Base-by-base conservation (phyloP, 2,888 invertebrate species). In the Cheilosia scutellata region DNA sequence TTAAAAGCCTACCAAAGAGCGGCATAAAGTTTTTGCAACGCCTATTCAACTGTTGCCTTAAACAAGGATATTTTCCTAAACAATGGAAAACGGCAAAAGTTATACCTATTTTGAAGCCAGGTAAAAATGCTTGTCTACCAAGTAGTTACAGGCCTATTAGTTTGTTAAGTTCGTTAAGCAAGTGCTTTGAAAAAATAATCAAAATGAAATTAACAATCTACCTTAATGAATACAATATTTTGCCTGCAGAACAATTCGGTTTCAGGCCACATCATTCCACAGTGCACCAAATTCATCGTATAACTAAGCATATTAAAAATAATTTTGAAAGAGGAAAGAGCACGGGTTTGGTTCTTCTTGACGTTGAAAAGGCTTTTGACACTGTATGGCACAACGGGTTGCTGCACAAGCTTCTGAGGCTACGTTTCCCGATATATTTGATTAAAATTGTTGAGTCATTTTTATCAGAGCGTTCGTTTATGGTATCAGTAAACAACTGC, bases 281-380 rank as follows among this genome's bases (percentile, higher is more conserved):
- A 3, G 87, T 79, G 5, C 88, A 88, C 27, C 90, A 91, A 75
- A 65, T 89, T 1, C 68, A 88, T 0, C 68, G 89, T 49, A 78
- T 91, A 4, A 79, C 87, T 4, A 88, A 89, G 57, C 20, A 87
- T n/a, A 86, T 88, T 5, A 74, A 83, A 4, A 58, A 86, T 5
- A 88, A 88, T 25, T 88, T 89, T 16, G 88, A 88, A 37, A 70
- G 65, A 0, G 87, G 83, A 37, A 68, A 88, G 44, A 63, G 72
- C 13, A 89, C 89, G 4, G 89, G 87, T 2, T 82, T 89, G 5
- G 72, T 89, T 4, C 79, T 90, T 5, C 76, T 91, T 1, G 90
- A 91, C 60, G 83, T 90, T 11, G 87, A 88, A 47, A 90, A 89
- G 66, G 90, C 89, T 1, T 90, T 91, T 82, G 89, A 91, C 78